phyloP scores from a whole-genome alignment of 2,113 vertebrate genomes.

The Myxocyprinus asiaticus region DNA sequence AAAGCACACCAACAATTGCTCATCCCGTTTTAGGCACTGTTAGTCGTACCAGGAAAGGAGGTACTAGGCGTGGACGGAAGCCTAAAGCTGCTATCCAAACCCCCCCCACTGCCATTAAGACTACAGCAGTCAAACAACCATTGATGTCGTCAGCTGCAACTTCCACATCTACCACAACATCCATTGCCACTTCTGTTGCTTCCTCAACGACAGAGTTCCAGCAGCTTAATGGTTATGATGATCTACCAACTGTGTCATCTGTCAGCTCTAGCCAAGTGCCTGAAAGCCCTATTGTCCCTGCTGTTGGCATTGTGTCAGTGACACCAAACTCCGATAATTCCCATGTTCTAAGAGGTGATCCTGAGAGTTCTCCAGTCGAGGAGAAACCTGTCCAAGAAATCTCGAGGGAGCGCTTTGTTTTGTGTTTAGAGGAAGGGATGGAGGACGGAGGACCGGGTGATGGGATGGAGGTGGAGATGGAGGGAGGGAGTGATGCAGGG shows the following conservation, averaged over 20 bases:
- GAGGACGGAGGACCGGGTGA: conserved; percentile 53
- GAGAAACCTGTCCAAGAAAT: conserved; percentile 52
- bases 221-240: conserved; percentile 2
- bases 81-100: conserved; percentile 65
- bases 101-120: conserved; percentile 29
- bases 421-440: conserved; percentile 72
- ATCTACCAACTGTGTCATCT: conserved; percentile 2
- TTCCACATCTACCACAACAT: conserved; percentile 17
- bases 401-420: conserved; percentile 70
- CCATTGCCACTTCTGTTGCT: conserved; percentile 9
- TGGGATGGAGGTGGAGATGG: conserved; percentile 53
- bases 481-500: conserved; percentile 43
- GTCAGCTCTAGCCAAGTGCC: conserved; percentile 24
- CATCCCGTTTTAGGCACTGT: conserved; percentile 71
- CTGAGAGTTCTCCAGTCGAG: conserved; percentile 41
- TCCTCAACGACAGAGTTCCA: conserved; percentile 18
- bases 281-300: conserved; percentile 22
- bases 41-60: conserved; percentile 66
- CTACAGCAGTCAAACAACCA: neutral
- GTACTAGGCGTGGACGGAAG: conserved; percentile 72
- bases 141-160: conserved; percentile 12
- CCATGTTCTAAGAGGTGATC: conserved; percentile 33
- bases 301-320: conserved; percentile 44
- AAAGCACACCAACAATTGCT: conserved; percentile 55
- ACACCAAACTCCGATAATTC: conserved; percentile 29